These are phyloP conservation scores for Epirrhoe alternata DNA, from an alignment of 2,888 invertebrate species.

Conservation along the genomic window DNA sequence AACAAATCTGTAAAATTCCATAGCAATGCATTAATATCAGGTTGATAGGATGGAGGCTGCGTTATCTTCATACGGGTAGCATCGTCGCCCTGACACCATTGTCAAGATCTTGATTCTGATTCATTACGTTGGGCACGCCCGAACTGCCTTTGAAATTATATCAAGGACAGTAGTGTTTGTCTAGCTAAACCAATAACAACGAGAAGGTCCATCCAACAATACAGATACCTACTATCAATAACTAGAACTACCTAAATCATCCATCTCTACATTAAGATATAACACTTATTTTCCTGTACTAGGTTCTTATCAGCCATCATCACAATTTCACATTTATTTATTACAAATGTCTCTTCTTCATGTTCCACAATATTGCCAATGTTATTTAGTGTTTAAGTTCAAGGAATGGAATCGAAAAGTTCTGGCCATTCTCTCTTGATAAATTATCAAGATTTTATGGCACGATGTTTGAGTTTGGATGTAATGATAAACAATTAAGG, in stretches of 20 bases:
- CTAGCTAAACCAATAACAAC: slow-evolving; percentile 50
- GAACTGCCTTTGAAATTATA: slow-evolving; percentile 58
- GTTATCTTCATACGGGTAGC: slow-evolving; percentile 78
- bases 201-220: slow-evolving; percentile 27
- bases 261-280: background rate
- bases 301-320: too few species aligned
- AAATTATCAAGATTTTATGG: slow-evolving; percentile 39
- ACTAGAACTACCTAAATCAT: slow-evolving; percentile 19
- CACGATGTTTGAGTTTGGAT: slow-evolving; percentile 29
- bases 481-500: slow-evolving; percentile 44
- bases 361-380: too few species aligned
- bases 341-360: too few species aligned
- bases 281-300: too few species aligned
- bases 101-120: slow-evolving; percentile 60
- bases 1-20: slow-evolving; percentile 27
- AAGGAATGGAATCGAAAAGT: too few species aligned
- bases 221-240: slow-evolving; percentile 38
- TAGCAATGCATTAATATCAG: slow-evolving; percentile 47
- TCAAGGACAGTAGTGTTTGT: slow-evolving; percentile 70
- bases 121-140: slow-evolving; percentile 59
- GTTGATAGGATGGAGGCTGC: slow-evolving; percentile 60
- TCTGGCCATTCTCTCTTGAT: slow-evolving; percentile 13
- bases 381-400: too few species aligned
- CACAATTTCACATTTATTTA: too few species aligned
- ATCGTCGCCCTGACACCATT: slow-evolving; percentile 74